Evolutionary conservation across 2,888 invertebrate genomes (phyloP).

Genomic region (Tinea trinotella): DNA sequence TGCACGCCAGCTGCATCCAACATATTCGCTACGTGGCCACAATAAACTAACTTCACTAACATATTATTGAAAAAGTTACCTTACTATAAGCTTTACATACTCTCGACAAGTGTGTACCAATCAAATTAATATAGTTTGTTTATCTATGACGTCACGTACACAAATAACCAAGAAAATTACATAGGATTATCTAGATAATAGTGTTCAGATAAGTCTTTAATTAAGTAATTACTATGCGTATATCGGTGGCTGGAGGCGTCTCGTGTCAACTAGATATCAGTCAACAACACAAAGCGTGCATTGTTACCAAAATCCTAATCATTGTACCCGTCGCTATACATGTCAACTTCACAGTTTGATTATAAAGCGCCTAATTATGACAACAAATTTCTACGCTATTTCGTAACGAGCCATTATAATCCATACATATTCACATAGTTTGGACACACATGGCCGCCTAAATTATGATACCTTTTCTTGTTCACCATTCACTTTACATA

Average conservation of each 20-base stretch:
- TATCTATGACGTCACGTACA: too few species aligned
- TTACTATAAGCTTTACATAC: too few species aligned
- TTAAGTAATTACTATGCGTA: slow-evolving; percentile 8
- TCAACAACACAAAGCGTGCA: slow-evolving; percentile 6
- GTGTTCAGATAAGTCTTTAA: too few species aligned
- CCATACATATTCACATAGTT: too few species aligned
- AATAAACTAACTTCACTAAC: slow-evolving; percentile 20
- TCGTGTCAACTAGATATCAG: background rate
- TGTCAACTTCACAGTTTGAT: slow-evolving; percentile 9
- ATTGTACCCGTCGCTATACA: background rate
- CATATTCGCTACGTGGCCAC: slow-evolving; percentile 57
- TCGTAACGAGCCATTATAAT: background rate
- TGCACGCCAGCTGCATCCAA: slow-evolving; percentile 49
- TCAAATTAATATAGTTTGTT: too few species aligned
- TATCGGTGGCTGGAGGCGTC: background rate
- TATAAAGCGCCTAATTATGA: slow-evolving; percentile 9
- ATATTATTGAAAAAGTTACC: slow-evolving; percentile 7
- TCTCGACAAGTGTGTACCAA: too few species aligned
- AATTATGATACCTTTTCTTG: background rate
- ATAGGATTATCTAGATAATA: too few species aligned
- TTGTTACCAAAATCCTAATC: slow-evolving; percentile 10
- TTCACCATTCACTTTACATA: background rate
- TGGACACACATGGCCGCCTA: background rate
- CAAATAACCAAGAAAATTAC: too few species aligned
- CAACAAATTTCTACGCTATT: background rate